Conservation (phyloP, 2,797 vertebrate species). For the Hapalemur alaotrensis region DNA sequence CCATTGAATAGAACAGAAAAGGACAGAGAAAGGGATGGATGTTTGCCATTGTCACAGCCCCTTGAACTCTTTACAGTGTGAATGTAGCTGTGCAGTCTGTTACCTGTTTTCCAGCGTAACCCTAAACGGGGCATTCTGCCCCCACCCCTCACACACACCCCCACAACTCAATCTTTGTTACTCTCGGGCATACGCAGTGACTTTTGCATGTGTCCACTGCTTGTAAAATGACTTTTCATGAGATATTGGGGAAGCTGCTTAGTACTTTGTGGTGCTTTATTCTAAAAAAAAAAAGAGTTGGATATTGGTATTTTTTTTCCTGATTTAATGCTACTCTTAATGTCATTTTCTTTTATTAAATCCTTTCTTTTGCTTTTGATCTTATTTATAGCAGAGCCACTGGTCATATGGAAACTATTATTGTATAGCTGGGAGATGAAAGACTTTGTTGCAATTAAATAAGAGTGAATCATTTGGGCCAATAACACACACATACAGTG, state of each 20-base stretch:
- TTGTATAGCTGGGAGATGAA: slow-evolving; percentile 84
- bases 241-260: slow-evolving; percentile 61
- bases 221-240: slow-evolving; percentile 43
- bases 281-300: slow-evolving; percentile 24
- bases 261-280: slow-evolving; percentile 49
- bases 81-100: background rate
- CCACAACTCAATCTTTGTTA: background rate
- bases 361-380: slow-evolving; percentile 87
- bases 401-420: slow-evolving; percentile 87
- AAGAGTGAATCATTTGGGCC: slow-evolving; percentile 82
- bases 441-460: slow-evolving; percentile 82
- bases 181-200: background rate
- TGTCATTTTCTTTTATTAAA: slow-evolving; percentile 83
- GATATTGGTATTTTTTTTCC: slow-evolving; percentile 78
- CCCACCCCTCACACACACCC: rapidly evolving
- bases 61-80: background rate
- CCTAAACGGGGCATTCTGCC: background rate
- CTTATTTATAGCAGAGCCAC: slow-evolving; percentile 88
- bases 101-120: background rate
- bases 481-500: slow-evolving; percentile 73
- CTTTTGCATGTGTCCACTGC: slow-evolving; percentile 56
- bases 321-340: slow-evolving; percentile 83
- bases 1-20: slow-evolving; percentile 55
- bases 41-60: background rate
- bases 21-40: slow-evolving; percentile 13